Base-by-base conservation (phyloP, 1,140 invertebrate species). In the Musca vetustissima region DNA sequence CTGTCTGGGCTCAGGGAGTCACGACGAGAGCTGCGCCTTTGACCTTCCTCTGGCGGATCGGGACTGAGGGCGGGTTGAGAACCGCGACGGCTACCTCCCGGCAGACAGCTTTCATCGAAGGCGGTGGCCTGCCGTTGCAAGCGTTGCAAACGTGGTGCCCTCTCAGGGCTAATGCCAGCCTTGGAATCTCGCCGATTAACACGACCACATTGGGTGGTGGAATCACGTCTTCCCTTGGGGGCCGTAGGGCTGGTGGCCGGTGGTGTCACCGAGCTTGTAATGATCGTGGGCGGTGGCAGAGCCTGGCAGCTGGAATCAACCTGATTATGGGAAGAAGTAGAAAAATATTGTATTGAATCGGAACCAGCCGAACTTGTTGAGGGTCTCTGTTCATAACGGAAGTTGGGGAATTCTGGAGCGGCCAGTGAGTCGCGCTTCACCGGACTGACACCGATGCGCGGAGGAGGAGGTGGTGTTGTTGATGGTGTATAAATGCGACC, bases 1-100 rank as follows among this genome's bases (percentile, higher is more conserved):
- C 93, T 95, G 79, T 96, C 94, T 0, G 94, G 94, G 61, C 93
- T 94, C 4, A 96, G 81, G 0, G 92, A 94, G 76, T 95, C 93
- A 59, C 93, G 86, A 28, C 93, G 85, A 7, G 91, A 91, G 21
- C 91, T 86, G 43, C 91, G 86, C 52, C 89, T 88, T 83, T 87
- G 85, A 65, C 76, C 73, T 22, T 89, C 88, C 15, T 85, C 83
- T 71, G 78, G 77, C 57, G 87, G 87, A 76, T 92, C 90, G 0
- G 93, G 93, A 69, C 91, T 92, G 50, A 96, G 83, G 6, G 92
- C 93, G 2, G 92, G 92, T 49, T 93, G 91, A 19, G 92, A 92
- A 25, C 88, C 90, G 47, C 91, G 84, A 53, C 92, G 86, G 17
- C 88, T 87, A 28, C 89, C 87, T 19, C 91, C 90, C 28, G 91